phyloP scores from a whole-genome alignment of 1,140 invertebrate genomes.

The Pogonomyrmex barbatus region DNA sequence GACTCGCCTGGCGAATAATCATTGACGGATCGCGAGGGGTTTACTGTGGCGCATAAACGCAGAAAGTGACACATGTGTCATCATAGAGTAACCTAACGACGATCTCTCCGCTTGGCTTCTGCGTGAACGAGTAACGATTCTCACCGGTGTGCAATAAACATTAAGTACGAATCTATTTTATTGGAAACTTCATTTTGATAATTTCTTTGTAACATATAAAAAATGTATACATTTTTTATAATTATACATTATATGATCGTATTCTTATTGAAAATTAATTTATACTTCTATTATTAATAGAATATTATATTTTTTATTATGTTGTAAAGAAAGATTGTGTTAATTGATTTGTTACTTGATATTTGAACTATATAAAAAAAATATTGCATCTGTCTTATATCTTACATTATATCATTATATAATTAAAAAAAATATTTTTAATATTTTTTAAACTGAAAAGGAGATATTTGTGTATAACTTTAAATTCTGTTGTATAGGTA shows the following conservation, averaged over 20 bases:
- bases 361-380: no score
- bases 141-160: not conserved
- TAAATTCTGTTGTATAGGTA: constrained; percentile 71
- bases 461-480: not conserved
- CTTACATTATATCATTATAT: not conserved
- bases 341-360: not conserved
- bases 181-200: not conserved
- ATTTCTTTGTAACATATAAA: not conserved
- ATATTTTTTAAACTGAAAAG: not conserved
- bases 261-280: no score
- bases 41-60: constrained; percentile 27
- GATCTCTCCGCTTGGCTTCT: not conserved
- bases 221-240: not conserved
- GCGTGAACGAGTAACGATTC: not conserved
- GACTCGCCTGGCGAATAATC: constrained; percentile 66
- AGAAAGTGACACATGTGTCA: constrained; percentile 64
- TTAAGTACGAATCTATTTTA: constrained; percentile 42
- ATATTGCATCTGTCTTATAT: not conserved
- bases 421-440: constrained; percentile 17
- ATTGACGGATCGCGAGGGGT: constrained; percentile 31
- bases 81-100: constrained; percentile 65
- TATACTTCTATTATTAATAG: not conserved
- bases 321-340: not conserved
- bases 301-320: not conserved
- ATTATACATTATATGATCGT: not conserved